These are phyloP conservation scores for Daktulosphaira vitifoliae DNA, from an alignment of 1,140 invertebrate genomes.

Conservation along the genomic window DNA sequence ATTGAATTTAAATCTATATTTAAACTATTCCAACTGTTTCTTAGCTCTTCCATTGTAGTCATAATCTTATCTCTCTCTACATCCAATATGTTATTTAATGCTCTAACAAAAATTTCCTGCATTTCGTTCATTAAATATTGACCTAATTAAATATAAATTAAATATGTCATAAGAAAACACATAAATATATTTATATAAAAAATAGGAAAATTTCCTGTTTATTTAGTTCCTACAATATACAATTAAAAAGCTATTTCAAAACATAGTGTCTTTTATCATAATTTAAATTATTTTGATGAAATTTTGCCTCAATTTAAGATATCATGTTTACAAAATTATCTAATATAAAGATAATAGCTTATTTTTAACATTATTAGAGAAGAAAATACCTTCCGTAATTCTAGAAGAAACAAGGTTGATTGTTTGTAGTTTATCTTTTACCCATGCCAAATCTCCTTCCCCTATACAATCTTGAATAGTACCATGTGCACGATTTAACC, in stretches of 20 bases:
- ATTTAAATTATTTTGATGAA: too few species aligned
- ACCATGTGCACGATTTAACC: conserved; percentile 67
- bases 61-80: conserved; percentile 54
- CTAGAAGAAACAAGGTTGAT: conserved; percentile 42
- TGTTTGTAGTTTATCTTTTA: conserved; percentile 77
- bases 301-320: too few species aligned
- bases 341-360: too few species aligned
- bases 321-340: too few species aligned
- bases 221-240: too few species aligned
- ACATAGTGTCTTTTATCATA: too few species aligned
- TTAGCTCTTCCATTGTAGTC: conserved; percentile 54
- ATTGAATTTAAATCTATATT: conserved; percentile 71
- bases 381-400: conserved; percentile 41
- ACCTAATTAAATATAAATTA: too few species aligned
- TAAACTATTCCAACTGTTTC: conserved; percentile 72
- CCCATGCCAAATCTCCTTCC: conserved; percentile 64
- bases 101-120: conserved; percentile 75
- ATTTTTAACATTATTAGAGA: too few species aligned
- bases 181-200: too few species aligned
- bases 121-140: conserved; percentile 69
- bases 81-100: conserved; percentile 74
- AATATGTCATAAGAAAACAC: too few species aligned
- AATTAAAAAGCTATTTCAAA: too few species aligned
- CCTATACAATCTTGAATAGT: conserved; percentile 72
- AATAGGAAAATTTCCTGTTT: too few species aligned